Percentiles rank a stretch among this genome's conserved stretches.
Evolutionary conservation across 2,888 invertebrate species (phyloP).

Genomic region (Stenotaenia linearis): DNA sequence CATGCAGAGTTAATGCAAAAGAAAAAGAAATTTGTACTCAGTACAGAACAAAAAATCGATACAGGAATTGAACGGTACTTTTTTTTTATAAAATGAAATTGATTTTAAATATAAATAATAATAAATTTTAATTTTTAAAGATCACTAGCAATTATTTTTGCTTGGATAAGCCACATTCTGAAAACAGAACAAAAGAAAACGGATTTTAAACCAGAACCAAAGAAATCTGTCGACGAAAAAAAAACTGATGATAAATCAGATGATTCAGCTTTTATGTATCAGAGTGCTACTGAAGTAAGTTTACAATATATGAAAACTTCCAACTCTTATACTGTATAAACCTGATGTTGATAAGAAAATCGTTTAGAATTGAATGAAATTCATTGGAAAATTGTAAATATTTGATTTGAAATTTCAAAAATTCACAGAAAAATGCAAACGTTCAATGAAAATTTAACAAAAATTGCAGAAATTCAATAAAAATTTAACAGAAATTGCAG

Average conservation of each 20-base stretch:
- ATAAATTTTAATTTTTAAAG: slow-evolving; percentile 44
- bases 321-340: too few species aligned
- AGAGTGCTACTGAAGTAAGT: background rate
- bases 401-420: too few species aligned
- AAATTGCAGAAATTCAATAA: background rate
- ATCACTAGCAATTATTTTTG: slow-evolving; percentile 77
- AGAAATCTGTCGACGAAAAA: slow-evolving; percentile 49
- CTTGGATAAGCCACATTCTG: slow-evolving; percentile 84
- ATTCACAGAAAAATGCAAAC: too few species aligned
- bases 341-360: too few species aligned
- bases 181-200: slow-evolving; percentile 91
- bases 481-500: background rate
- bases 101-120: background rate
- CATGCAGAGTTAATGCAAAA: slow-evolving; percentile 82
- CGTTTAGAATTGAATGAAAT: too few species aligned
- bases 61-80: slow-evolving; percentile 50
- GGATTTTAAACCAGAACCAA: slow-evolving; percentile 64
- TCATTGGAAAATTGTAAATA: too few species aligned
- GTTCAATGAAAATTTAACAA: too few species aligned
- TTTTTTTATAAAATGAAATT: too few species aligned
- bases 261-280: background rate
- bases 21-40: slow-evolving; percentile 77
- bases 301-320: background rate
- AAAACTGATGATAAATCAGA: background rate
- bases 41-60: slow-evolving; percentile 86